Percentiles rank a stretch among this genome's conserved stretches.
phyloP scores from a whole-genome alignment of 2,113 vertebrate species.

The Carollia perspicillata region DNA sequence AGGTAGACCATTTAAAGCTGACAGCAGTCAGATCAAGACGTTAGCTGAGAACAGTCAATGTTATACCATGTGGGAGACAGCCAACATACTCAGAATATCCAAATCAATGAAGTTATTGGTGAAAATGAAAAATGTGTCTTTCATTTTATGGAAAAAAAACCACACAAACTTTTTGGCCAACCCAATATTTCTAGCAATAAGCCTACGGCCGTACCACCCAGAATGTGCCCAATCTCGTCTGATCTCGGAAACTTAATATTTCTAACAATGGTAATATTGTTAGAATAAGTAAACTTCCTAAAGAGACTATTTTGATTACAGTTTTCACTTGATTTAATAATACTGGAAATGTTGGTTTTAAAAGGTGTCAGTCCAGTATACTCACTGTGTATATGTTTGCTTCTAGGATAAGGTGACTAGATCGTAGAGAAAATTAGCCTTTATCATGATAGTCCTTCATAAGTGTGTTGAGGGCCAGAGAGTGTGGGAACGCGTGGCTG shows the following conservation, averaged over 20 bases:
- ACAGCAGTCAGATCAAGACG: too few species aligned
- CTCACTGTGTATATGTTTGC: neutral
- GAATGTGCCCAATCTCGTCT: too few species aligned
- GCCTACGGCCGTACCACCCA: too few species aligned
- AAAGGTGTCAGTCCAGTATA: neutral
- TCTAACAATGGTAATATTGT: neutral
- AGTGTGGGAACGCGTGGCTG: neutral
- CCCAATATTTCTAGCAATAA: neutral
- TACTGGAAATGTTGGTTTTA: conserved; percentile 28
- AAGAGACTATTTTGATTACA: conserved; percentile 15
- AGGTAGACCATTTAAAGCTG: too few species aligned
- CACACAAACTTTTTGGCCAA: too few species aligned
- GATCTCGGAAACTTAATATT: neutral
- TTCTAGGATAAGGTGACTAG: conserved; percentile 5
- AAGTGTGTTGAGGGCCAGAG: neutral
- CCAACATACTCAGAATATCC: too few species aligned
- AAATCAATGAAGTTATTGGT: too few species aligned
- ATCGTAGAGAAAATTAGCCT: conserved; percentile 9
- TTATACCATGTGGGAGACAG: too few species aligned
- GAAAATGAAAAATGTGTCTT: too few species aligned
- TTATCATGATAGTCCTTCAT: conserved; percentile 20
- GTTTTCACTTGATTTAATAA: conserved; percentile 45
- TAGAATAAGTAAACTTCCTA: conserved; percentile 9
- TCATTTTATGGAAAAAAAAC: too few species aligned
- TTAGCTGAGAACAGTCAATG: too few species aligned